Evolutionary conservation across 2,113 vertebrate species (phyloP).

Genomic region (Xyliphius kryptos): DNA sequence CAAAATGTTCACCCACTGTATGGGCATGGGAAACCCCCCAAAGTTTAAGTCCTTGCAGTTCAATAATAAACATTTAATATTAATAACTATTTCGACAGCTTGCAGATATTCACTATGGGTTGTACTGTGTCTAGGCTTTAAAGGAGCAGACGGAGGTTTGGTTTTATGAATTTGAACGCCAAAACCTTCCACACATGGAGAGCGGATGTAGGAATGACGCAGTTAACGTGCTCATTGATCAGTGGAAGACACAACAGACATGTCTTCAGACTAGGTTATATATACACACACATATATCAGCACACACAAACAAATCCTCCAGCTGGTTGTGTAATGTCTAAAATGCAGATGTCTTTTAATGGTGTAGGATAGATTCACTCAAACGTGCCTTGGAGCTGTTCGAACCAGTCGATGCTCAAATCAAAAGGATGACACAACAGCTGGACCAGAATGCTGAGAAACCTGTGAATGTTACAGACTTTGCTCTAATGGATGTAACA

Average conservation of each 20-base stretch:
- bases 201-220: constrained; percentile 42
- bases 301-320: not conserved
- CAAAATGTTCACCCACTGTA: no score
- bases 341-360: not conserved
- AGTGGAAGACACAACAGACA: constrained; percentile 59
- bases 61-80: not conserved
- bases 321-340: no score
- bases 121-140: constrained; percentile 48
- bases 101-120: not conserved
- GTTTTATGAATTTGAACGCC: constrained; percentile 62
- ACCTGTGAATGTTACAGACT: constrained; percentile 54
- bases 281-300: not conserved
- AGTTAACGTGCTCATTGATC: constrained; percentile 47
- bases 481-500: constrained; percentile 49
- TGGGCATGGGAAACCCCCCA: no score
- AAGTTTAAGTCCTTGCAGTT: no score
- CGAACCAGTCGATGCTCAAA: constrained; percentile 59
- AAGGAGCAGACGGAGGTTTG: constrained; percentile 50
- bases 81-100: not conserved
- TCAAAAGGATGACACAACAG: constrained; percentile 50
- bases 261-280: constrained; percentile 61
- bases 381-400: constrained; percentile 57
- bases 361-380: constrained; percentile 65
- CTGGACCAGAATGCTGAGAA: constrained; percentile 52
- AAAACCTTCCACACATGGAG: constrained; percentile 23